Conservation (phyloP, 2,888 invertebrate species). For the Philaethria dido region DNA sequence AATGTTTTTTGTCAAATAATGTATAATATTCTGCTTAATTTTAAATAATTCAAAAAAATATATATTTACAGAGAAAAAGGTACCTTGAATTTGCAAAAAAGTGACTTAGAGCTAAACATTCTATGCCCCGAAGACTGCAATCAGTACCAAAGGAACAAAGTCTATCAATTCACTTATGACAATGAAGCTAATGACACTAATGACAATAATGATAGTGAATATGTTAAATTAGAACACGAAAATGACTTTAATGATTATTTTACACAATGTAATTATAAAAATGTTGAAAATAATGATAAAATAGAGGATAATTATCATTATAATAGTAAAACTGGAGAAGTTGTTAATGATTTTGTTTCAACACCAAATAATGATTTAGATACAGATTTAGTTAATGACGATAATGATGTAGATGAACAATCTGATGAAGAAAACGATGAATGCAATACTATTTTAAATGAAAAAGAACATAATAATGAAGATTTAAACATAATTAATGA, state of each 20-base stretch:
- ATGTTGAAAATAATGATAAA: constrained; percentile 42
- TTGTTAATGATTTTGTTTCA: not conserved
- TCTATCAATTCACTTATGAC: constrained; percentile 45
- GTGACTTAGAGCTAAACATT: constrained; percentile 55
- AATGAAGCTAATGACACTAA: constrained; percentile 46
- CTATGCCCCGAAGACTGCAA: constrained; percentile 66
- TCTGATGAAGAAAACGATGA: constrained; percentile 6
- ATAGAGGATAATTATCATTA: constrained; percentile 35
- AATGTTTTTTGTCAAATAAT: no score
- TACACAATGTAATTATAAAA: constrained; percentile 27
- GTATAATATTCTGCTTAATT: no score
- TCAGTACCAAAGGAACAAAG: constrained; percentile 42
- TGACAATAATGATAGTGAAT: constrained; percentile 46
- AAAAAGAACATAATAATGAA: not conserved
- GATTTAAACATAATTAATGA: not conserved
- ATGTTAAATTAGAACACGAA: constrained; percentile 50
- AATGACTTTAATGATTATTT: constrained; percentile 46
- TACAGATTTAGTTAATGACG: not conserved
- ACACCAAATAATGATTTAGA: not conserved
- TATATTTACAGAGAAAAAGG: constrained; percentile 63
- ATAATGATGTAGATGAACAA: not conserved
- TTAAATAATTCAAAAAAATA: not conserved
- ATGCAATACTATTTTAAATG: not conserved
- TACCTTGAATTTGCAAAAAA: constrained; percentile 64
- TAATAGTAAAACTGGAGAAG: constrained; percentile 36